Percentiles rank a stretch among this genome's conserved stretches.
Conservation (phyloP, 2,888 invertebrate species). For the Aphidius colemani region DNA sequence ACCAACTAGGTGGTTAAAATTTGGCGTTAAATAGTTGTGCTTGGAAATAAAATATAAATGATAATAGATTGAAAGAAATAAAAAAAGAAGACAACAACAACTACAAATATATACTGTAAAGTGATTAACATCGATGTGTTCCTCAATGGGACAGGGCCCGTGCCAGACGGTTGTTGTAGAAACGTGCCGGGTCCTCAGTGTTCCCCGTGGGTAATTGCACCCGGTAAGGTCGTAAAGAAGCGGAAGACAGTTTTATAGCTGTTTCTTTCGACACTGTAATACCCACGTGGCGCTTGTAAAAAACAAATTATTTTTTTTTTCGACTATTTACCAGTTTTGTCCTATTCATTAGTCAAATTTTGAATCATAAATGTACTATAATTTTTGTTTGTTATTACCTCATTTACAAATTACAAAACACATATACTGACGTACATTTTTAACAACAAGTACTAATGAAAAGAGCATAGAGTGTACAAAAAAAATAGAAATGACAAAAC, state of each 20-base stretch:
- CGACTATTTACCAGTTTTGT: no score
- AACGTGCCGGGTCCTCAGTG: constrained; percentile 47
- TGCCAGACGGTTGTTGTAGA: constrained; percentile 31
- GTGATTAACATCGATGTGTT: constrained; percentile 19
- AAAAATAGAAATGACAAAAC: no score
- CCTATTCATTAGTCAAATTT: constrained; percentile 39
- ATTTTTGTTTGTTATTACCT: no score
- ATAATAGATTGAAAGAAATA: constrained; percentile 16
- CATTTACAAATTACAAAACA: constrained; percentile 24
- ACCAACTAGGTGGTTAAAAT: background rate
- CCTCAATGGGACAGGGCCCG: constrained; percentile 42
- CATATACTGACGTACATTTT: background rate
- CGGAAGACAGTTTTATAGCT: constrained; percentile 63
- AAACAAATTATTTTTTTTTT: constrained; percentile 30
- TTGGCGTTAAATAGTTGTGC: background rate
- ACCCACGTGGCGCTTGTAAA: constrained; percentile 62
- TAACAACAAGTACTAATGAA: background rate
- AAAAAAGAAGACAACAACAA: constrained; percentile 9
- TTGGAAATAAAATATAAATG: constrained; percentile 3
- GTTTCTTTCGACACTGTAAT: constrained; percentile 38
- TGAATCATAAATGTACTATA: no score
- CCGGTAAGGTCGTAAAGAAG: constrained; percentile 59
- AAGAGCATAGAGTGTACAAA: no score
- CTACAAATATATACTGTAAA: constrained; percentile 16
- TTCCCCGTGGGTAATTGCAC: constrained; percentile 50